Evolutionary conservation across 2,113 vertebrate genomes (phyloP).

Genomic region (Periophthalmus modestus): DNA sequence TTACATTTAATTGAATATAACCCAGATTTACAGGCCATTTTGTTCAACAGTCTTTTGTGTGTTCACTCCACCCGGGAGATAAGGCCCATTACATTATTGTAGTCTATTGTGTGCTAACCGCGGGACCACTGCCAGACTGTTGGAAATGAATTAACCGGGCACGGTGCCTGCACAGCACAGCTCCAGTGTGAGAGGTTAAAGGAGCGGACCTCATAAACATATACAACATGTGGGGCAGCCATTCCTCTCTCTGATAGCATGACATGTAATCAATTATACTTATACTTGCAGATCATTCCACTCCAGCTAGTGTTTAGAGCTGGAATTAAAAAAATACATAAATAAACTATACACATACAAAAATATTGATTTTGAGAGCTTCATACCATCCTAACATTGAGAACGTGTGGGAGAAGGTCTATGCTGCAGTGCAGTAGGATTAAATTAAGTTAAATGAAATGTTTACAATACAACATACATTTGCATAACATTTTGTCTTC

Average conservation of each 20-base stretch:
- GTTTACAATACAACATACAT: background rate
- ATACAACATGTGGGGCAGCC: constrained; percentile 37
- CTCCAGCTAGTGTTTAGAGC: background rate
- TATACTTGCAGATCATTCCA: background rate
- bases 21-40: constrained; percentile 70
- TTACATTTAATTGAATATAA: constrained; percentile 71
- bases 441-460: too few relatives aligned
- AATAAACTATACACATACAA: background rate
- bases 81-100: constrained; percentile 75
- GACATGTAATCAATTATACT: constrained; percentile 8
- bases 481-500: background rate
- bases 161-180: constrained; percentile 61
- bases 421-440: too few relatives aligned
- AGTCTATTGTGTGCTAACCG: constrained; percentile 63
- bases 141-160: constrained; percentile 73
- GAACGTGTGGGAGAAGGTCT: too few relatives aligned
- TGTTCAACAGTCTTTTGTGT: constrained; percentile 54
- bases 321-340: background rate
- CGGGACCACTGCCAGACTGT: constrained; percentile 62
- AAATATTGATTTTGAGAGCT: too few relatives aligned
- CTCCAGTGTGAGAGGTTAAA: constrained; percentile 59
- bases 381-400: too few relatives aligned
- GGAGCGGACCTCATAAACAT: constrained; percentile 33
- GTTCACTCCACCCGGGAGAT: constrained; percentile 63
- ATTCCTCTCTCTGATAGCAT: constrained; percentile 32